Conservation (phyloP, 2,113 vertebrate genomes). For the Manacus vitellinus region DNA sequence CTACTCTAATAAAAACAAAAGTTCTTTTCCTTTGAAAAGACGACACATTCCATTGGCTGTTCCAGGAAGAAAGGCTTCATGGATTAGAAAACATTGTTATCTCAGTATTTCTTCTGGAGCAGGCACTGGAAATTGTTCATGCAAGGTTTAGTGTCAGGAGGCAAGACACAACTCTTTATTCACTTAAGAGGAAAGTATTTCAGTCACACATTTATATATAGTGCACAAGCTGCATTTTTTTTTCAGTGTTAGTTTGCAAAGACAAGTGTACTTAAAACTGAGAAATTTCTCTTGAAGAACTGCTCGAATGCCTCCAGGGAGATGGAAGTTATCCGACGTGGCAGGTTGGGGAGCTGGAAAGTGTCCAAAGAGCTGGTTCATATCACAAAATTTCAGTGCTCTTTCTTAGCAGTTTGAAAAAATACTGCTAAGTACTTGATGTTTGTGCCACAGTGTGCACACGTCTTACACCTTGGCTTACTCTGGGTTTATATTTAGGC, state of each 20-base stretch:
- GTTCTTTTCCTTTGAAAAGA: not conserved
- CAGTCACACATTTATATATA: not conserved
- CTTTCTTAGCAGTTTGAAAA: not conserved
- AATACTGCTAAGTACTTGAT: not conserved
- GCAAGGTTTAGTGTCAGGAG: not conserved
- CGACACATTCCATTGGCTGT: not conserved
- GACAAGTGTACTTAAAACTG: slow-evolving; percentile 21
- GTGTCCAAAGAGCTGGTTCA: not conserved
- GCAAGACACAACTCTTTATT: not conserved
- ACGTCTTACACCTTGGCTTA: not conserved
- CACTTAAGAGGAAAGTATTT: not conserved
- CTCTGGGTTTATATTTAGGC: not conserved
- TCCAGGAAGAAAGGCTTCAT: not conserved
- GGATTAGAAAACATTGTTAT: not conserved
- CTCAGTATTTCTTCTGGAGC: not conserved
- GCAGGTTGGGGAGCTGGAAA: slow-evolving; percentile 32
- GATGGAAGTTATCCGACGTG: slow-evolving; percentile 1
- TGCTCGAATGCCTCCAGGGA: slow-evolving; percentile 4
- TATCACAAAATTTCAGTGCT: not conserved
- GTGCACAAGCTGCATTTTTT: not conserved
- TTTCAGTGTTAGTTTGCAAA: not conserved
- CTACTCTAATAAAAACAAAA: not conserved
- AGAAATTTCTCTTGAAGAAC: not conserved
- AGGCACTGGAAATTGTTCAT: not conserved
- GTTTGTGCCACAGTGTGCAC: not conserved